A percentile compares a stretch with the other conserved stretches of the same genome.
phyloP scores from a whole-genome alignment of 2,797 vertebrate genomes.

The Rousettus madagascariensis region DNA sequence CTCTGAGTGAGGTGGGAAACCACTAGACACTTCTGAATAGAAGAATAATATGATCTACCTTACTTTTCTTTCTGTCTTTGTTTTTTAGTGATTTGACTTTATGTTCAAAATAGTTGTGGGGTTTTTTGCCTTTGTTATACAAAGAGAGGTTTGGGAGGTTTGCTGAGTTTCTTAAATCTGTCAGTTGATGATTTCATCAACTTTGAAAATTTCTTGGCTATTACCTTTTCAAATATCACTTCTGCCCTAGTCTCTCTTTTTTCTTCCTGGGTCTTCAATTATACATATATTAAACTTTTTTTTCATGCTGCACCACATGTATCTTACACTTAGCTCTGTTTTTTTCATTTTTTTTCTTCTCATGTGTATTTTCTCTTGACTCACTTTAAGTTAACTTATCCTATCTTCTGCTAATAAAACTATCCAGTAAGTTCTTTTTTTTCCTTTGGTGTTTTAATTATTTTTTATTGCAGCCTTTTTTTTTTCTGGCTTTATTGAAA shows the following conservation, averaged over 20 bases:
- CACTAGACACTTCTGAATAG: not conserved
- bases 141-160: not conserved
- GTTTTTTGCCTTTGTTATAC: conserved; percentile 32
- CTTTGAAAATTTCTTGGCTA: not conserved
- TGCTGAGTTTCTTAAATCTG: not conserved
- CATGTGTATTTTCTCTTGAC: not conserved
- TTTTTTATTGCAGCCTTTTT: too few relatives aligned
- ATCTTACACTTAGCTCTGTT: not conserved
- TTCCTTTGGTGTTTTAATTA: too few relatives aligned
- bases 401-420: not conserved
- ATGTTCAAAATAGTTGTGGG: not conserved
- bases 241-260: not conserved
- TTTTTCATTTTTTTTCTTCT: not conserved
- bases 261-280: conserved; percentile 2
- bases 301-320: not conserved
- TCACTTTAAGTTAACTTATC: not conserved
- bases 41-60: not conserved
- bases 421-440: not conserved
- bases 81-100: not conserved
- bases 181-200: not conserved
- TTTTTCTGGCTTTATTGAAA: too few relatives aligned
- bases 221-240: conserved; percentile 6
- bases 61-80: not conserved
- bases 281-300: not conserved
- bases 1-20: not conserved